A percentile compares a stretch with the other conserved stretches of the same genome.
phyloP scores from a whole-genome alignment of 1,140 invertebrate genomes.

The Ruditapes philippinarum region DNA sequence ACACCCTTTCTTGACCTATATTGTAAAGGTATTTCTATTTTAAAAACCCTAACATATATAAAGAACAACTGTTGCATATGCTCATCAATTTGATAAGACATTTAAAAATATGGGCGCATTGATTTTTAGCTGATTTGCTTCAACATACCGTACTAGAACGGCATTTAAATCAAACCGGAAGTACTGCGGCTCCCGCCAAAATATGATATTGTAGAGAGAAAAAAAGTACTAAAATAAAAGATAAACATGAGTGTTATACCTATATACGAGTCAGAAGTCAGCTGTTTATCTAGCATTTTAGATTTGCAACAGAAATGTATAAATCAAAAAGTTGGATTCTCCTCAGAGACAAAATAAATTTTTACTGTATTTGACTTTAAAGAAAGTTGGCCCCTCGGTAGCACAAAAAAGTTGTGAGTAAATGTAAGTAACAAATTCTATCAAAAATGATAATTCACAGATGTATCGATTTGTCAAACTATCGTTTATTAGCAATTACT shows the following conservation, averaged over 20 bases:
- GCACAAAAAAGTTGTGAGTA: slow-evolving; percentile 82
- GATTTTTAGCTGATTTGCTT: too few relatives aligned
- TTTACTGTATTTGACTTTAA: slow-evolving; percentile 79
- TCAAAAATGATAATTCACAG: too few relatives aligned
- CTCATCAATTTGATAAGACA: too few relatives aligned
- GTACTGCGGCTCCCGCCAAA: background rate
- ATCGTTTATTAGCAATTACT: too few relatives aligned
- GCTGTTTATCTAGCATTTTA: slow-evolving; percentile 78
- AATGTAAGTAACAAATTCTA: too few relatives aligned
- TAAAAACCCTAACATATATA: too few relatives aligned
- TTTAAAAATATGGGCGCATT: too few relatives aligned
- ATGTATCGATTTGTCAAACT: too few relatives aligned
- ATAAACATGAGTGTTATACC: slow-evolving; percentile 39
- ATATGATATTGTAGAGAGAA: background rate
- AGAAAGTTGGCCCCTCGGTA: slow-evolving; percentile 79
- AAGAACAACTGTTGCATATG: too few relatives aligned
- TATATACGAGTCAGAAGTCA: slow-evolving; percentile 73
- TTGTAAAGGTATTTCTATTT: too few relatives aligned
- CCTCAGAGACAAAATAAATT: slow-evolving; percentile 81
- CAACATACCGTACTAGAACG: background rate
- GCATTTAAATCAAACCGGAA: background rate
- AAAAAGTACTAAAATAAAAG: background rate
- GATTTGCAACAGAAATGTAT: slow-evolving; percentile 78
- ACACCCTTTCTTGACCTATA: too few relatives aligned
- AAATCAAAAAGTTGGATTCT: slow-evolving; percentile 77